phyloP scores from a whole-genome alignment of 2,113 vertebrate genomes.

The Bungarus multicinctus region DNA sequence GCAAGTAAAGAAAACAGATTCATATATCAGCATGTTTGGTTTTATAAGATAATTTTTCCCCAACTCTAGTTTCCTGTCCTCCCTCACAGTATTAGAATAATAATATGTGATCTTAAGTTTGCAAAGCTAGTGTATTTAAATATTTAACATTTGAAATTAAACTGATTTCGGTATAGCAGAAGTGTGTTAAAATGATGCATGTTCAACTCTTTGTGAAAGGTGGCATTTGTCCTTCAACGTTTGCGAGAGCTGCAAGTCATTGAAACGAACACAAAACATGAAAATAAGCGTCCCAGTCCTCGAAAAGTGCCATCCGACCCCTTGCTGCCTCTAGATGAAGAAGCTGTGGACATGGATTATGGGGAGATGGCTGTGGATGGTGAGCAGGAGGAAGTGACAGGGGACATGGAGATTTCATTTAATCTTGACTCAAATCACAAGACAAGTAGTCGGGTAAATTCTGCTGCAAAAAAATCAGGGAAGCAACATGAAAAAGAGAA shows the following conservation, averaged over 20 bases:
- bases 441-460: conserved; percentile 78
- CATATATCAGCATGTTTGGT: background rate
- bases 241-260: conserved; percentile 89
- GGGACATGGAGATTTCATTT: conserved; percentile 83
- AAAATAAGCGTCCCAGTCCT: conserved; percentile 86
- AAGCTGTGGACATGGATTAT: conserved; percentile 92
- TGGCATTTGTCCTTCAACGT: conserved; percentile 91
- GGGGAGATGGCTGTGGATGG: conserved; percentile 77
- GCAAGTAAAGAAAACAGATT: background rate
- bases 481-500: conserved; percentile 80
- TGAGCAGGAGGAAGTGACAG: conserved; percentile 71
- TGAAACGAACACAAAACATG: conserved; percentile 81
- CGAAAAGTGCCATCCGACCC: conserved; percentile 81
- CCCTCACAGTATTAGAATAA: background rate
- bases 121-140: background rate
- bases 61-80: background rate
- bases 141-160: background rate
- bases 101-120: background rate
- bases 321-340: conserved; percentile 89
- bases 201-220: conserved; percentile 70
- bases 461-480: conserved; percentile 75
- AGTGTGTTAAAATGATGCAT: background rate
- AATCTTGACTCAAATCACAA: conserved; percentile 81
- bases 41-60: background rate
- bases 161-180: background rate